Base-by-base conservation (phyloP, 2,113 vertebrate species). In the Seriola quinqueradiata region DNA sequence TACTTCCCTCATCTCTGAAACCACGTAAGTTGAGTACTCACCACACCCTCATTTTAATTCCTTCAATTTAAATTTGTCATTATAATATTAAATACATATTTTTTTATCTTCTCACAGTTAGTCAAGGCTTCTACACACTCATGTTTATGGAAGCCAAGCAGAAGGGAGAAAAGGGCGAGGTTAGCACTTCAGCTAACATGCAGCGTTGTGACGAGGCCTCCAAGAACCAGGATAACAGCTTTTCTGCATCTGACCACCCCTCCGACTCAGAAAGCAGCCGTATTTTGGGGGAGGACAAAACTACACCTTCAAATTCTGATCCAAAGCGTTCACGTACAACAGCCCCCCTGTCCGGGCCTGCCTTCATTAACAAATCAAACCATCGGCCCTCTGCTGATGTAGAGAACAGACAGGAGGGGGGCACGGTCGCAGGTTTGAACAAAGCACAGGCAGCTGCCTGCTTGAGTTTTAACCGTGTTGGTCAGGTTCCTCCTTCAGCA, bases 1-100 rank as follows among this genome's bases (percentile, higher is more conserved):
- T 93, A 28, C 93, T 93, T 34, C 93, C 92, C 3, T 90, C 93
- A 0, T 92, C 75, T 36, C 54, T 93, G 34, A 94, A 77, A 67
- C 90, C 93, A 78, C 3, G 93, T 94, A 77, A 91, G 88, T 76
- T 2, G 16, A 63, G 34, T 60, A 36, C 17, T 11, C 52, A 61
- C 67, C 9, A 25, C 4, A 9, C 23, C 5, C 16, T 10, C 16
- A 70, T 58, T 74, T 8, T 2, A 7, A 38, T 67, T 28, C 4
- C 74, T 42, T 52, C 3, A 61, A 52, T 44, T 28, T 16, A 42
- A 57, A 13, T 54, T 2, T 59, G 3, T 64, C 17, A 8, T 61
- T 34, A 13, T 55, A 21, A 42, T 67, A 60, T 38, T 3, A 61
- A 23, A 25, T 13, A 5, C 4, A 16, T 19, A 4, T 67, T 46